Base-by-base conservation (phyloP, 2,797 vertebrate species). In the Meriones psammophilus region DNA sequence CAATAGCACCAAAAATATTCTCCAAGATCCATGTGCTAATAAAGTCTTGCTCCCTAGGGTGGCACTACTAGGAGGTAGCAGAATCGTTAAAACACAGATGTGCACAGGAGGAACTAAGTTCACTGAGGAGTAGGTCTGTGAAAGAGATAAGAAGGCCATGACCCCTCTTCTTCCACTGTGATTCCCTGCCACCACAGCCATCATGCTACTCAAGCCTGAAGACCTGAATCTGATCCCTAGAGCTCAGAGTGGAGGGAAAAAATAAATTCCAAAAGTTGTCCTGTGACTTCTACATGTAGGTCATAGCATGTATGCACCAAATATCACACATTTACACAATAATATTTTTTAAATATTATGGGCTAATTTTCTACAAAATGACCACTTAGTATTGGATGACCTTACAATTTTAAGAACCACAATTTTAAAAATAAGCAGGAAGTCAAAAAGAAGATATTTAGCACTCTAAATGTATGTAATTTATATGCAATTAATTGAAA, bases 181-280 rank as follows among this genome's bases (percentile, higher is more conserved):
- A 18, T 77, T 77, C 46, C 71, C 26, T 17, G 60, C 0, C n/a
- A 22, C 5, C 1, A 18, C 0, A 3, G 30, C 2, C 12, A 18
- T 17, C 8, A 14, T 15, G 15, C 50, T 84, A 84, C 60, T 84
- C 80, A 66, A 66, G 28, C 9, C 28, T 33, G 62, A 50, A 50
- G 42, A n/a, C 39, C 62, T 18, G 26, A 85, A 30, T 33, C 33
- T 33, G 42, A 66, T 24, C 5, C 5, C 28, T 84, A 50, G 81
- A 84, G 39, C 5, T 42, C 62, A 68, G 10, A 68, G 81, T 85
- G 28, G 17, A 50, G 62, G 42, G 17, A 85, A 39, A 85, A 68
- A 85, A 50, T 42, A 42, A 84, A 68, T 17, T 84, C 28, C 39
- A 33, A 68, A 68, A 33, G 28, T n/a, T 68, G 28, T 68, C 42